A percentile compares a stretch with the other conserved stretches of the same genome.
These are phyloP conservation scores for Pterois miles DNA, from an alignment of 2,797 vertebrate genomes.

Conservation along the genomic window DNA sequence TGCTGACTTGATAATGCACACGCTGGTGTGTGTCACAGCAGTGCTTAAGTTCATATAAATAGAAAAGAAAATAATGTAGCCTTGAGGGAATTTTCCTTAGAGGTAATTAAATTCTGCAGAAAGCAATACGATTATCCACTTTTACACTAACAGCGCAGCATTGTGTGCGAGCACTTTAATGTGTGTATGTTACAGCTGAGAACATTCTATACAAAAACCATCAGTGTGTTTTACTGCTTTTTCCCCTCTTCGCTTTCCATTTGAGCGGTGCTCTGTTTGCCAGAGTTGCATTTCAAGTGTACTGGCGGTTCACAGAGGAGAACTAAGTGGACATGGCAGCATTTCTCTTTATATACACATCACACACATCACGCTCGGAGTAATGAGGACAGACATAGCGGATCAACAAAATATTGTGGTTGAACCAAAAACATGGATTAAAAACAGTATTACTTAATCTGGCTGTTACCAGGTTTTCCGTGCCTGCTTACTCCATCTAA, in stretches of 20 bases:
- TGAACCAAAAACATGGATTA: slow-evolving; percentile 60
- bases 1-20: slow-evolving; percentile 50
- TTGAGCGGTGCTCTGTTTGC: slow-evolving; percentile 16
- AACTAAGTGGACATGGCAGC: slow-evolving; percentile 57
- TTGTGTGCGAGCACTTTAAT: slow-evolving; percentile 42
- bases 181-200: slow-evolving; percentile 43
- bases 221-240: slow-evolving; percentile 40
- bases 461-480: slow-evolving; percentile 60
- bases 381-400: slow-evolving; percentile 51
- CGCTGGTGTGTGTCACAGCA: slow-evolving; percentile 52
- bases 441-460: slow-evolving; percentile 61
- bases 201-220: slow-evolving; percentile 39
- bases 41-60: slow-evolving; percentile 46
- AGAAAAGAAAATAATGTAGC: slow-evolving; percentile 36
- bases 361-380: slow-evolving; percentile 36
- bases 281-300: slow-evolving; percentile 45
- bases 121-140: slow-evolving; percentile 58
- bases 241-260: slow-evolving; percentile 47
- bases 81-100: slow-evolving; percentile 38
- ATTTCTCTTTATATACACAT: slow-evolving; percentile 63
- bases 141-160: slow-evolving; percentile 35
- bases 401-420: slow-evolving; percentile 57
- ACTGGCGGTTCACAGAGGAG: slow-evolving; percentile 34
- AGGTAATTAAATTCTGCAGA: slow-evolving; percentile 55
- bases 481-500: slow-evolving; percentile 28